Percentiles rank a stretch among this genome's conserved stretches.
These are phyloP conservation scores for Sinocyclocheilus anophthalmus DNA, from an alignment of 2,113 vertebrate species.

Conservation along the genomic window DNA sequence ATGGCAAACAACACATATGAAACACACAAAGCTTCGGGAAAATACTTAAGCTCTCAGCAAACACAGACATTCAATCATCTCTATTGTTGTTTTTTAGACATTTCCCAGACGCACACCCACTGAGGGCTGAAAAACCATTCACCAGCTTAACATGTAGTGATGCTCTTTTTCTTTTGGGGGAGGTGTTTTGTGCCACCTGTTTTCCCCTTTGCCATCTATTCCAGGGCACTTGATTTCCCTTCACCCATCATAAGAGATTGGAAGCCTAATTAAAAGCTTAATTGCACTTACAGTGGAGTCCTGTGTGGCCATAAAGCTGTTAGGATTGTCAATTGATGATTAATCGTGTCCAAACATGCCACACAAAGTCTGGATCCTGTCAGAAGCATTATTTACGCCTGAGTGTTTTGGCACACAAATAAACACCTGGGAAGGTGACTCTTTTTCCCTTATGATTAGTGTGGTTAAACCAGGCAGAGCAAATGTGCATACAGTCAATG, in stretches of 20 bases:
- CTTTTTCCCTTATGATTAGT: constrained; percentile 31
- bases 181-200: neutral
- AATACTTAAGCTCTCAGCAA: neutral
- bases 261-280: constrained; percentile 10
- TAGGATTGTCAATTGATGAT: neutral
- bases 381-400: neutral
- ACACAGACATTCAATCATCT: neutral
- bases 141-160: neutral
- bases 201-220: neutral
- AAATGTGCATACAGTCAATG: neutral
- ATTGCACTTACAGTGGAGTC: neutral
- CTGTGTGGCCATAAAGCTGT: neutral
- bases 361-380: constrained; percentile 9
- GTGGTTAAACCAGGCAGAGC: constrained; percentile 23
- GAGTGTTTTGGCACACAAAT: neutral
- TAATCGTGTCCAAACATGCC: constrained; percentile 2
- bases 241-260: neutral
- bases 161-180: constrained; percentile 6
- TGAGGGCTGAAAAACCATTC: neutral
- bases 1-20: neutral
- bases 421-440: constrained; percentile 18
- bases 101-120: neutral
- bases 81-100: neutral
- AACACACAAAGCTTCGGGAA: neutral
- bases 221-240: too few species aligned